Evolutionary conservation across 2,113 vertebrate genomes (phyloP).

Genomic region (Trogon surrucura): DNA sequence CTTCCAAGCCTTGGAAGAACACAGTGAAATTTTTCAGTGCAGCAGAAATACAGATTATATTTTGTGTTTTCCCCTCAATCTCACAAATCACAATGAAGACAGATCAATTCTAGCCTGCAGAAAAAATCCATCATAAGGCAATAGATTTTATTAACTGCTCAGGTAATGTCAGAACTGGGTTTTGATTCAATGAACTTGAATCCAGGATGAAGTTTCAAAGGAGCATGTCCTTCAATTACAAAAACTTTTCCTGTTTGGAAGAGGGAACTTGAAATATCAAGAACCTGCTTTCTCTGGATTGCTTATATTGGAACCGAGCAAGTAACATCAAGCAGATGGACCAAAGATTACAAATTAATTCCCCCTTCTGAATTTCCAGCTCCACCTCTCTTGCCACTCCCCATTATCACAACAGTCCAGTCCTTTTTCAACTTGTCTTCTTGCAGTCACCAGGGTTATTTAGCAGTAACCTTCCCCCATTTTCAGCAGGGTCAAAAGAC

Average conservation of each 20-base stretch:
- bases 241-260: conserved; percentile 6
- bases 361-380: background rate
- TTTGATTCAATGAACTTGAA: conserved; percentile 25
- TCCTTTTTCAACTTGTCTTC: background rate
- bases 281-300: background rate
- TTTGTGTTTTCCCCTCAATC: conserved; percentile 63
- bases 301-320: background rate
- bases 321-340: background rate
- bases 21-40: background rate
- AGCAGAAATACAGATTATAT: conserved; percentile 53
- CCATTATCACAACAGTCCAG: background rate
- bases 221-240: background rate
- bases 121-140: conserved; percentile 71
- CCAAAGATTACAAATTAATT: background rate
- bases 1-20: conserved; percentile 5
- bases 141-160: conserved; percentile 78
- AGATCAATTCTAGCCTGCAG: conserved; percentile 73
- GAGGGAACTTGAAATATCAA: background rate
- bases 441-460: background rate
- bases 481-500: background rate
- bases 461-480: background rate
- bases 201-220: background rate
- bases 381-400: conserved; percentile 20
- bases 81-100: conserved; percentile 73
- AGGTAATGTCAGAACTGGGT: conserved; percentile 41